Percentiles rank a stretch among this genome's conserved stretches.
Conservation (phyloP, 2,113 vertebrate genomes). For the Pteruthius melanotis region DNA sequence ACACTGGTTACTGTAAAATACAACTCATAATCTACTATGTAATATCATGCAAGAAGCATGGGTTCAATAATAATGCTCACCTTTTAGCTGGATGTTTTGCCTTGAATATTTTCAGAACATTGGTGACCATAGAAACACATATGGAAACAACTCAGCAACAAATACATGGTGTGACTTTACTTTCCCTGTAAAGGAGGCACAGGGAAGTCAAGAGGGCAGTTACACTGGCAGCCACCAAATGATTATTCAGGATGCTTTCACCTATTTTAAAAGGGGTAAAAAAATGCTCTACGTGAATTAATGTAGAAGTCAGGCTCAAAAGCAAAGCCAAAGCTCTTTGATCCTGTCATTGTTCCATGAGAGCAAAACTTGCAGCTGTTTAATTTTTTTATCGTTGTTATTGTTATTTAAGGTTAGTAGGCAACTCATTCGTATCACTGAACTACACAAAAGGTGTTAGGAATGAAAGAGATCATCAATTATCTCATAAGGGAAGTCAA, state of each 20-base stretch:
- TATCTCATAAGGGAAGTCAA: not conserved
- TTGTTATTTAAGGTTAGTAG: not conserved
- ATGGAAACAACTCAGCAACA: not conserved
- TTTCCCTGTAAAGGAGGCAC: not conserved
- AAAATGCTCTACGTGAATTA: not conserved
- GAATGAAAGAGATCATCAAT: not conserved
- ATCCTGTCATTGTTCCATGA: not conserved
- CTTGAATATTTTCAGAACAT: not conserved
- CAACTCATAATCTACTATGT: rapidly evolving
- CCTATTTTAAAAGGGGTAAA: not conserved
- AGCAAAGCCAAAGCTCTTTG: not conserved
- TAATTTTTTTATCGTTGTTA: not conserved
- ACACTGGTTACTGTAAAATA: not conserved
- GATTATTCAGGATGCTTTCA: not conserved
- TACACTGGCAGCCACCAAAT: not conserved
- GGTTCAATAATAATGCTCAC: not conserved
- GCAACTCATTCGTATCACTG: not conserved
- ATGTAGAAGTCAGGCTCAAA: not conserved
- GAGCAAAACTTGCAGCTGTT: not conserved
- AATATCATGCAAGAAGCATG: not conserved
- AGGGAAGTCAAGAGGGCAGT: not conserved
- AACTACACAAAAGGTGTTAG: not conserved
- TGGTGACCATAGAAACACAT: not conserved
- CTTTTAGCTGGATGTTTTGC: not conserved
- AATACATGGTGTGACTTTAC: not conserved